These are phyloP conservation scores for Acomys russatus DNA, from an alignment of 2,797 vertebrate genomes.

Conservation along the genomic window DNA sequence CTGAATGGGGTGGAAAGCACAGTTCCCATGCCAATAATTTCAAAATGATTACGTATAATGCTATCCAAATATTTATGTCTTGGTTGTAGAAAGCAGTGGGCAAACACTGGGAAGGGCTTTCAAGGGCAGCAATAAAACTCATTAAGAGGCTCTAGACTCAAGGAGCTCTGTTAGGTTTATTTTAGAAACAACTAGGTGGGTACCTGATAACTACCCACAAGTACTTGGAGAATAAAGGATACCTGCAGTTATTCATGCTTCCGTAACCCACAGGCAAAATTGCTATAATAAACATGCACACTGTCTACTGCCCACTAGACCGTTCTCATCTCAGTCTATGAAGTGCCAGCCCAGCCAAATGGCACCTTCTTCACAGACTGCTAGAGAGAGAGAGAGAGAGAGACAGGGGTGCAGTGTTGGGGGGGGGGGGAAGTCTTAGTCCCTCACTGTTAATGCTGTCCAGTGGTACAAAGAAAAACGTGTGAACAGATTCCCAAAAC, in stretches of 20 bases:
- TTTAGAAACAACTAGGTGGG: conserved; percentile 74
- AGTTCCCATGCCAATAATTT: conserved; percentile 52
- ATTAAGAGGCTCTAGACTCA: conserved; percentile 62
- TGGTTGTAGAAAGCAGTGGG: background rate
- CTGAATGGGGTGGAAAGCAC: background rate
- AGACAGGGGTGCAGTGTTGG: background rate
- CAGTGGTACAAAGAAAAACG: background rate
- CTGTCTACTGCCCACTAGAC: conserved; percentile 49
- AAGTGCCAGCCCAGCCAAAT: conserved; percentile 60
- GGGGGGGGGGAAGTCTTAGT: background rate
- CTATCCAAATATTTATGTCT: conserved; percentile 66
- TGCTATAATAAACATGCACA: conserved; percentile 76
- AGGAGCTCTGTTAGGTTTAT: conserved; percentile 68
- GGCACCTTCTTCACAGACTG: conserved; percentile 33
- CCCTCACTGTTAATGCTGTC: fast-evolving
- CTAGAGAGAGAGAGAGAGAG: background rate
- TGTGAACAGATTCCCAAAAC: background rate
- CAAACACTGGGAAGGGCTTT: conserved; percentile 43
- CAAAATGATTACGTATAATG: conserved; percentile 53
- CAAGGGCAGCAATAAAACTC: conserved; percentile 39
- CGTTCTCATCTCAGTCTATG: conserved; percentile 67
- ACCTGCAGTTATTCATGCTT: conserved; percentile 65
- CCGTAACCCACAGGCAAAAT: conserved; percentile 62
- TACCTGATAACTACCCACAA: conserved; percentile 63
- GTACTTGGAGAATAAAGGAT: conserved; percentile 68